Conservation (phyloP, 2,113 vertebrate species). For the Bos indicus region DNA sequence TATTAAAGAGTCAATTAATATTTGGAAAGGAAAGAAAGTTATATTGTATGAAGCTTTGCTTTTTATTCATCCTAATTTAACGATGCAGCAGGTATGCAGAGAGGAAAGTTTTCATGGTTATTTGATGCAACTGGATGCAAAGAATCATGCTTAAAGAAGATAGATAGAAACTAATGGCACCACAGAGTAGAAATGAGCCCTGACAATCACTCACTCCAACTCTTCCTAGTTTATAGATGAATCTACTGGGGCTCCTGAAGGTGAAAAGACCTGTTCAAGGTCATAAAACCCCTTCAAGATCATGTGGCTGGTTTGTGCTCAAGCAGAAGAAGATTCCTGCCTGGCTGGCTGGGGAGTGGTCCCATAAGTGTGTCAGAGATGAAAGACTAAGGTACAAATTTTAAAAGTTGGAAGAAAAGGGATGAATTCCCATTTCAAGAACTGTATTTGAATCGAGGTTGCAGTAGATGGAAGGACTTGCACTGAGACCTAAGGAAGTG, state of each 20-base stretch:
- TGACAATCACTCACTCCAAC: background rate
- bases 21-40: constrained; percentile 19
- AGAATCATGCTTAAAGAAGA: background rate
- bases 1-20: background rate
- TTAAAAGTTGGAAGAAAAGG: background rate
- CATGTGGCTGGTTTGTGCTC: background rate
- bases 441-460: background rate
- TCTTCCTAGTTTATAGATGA: background rate
- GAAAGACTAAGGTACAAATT: background rate
- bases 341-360: background rate
- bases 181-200: background rate
- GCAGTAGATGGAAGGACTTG: background rate
- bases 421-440: background rate
- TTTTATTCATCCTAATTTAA: background rate
- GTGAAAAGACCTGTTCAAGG: background rate
- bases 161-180: background rate
- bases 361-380: background rate
- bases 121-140: background rate
- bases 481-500: background rate
- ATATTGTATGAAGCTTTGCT: background rate
- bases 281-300: background rate
- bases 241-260: background rate
- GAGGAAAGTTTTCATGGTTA: background rate
- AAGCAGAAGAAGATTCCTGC: background rate
- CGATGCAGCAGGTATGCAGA: background rate